Percentiles rank a stretch among this genome's conserved stretches.
Evolutionary conservation across 2,113 vertebrate species (phyloP).

Genomic region (Erythrocebus patas): DNA sequence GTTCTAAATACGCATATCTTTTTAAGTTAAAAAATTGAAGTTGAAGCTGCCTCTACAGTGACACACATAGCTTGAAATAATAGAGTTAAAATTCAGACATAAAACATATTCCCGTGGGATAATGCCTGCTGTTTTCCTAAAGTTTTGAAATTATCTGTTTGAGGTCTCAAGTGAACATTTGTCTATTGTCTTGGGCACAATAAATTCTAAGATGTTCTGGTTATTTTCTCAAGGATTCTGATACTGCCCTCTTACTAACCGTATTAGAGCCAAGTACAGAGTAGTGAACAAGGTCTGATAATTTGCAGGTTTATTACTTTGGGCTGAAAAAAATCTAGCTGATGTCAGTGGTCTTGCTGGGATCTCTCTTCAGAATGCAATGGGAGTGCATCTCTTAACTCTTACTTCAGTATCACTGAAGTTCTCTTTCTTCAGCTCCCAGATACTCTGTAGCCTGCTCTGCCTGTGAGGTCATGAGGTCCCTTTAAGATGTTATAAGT

Average conservation of each 20-base stretch:
- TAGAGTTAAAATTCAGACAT: background rate
- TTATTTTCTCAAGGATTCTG: background rate
- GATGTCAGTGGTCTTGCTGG: background rate
- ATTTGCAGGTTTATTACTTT: background rate
- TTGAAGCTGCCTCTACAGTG: background rate
- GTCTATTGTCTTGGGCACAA: background rate
- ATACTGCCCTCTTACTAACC: background rate
- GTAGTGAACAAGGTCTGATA: no score
- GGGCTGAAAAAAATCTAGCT: background rate
- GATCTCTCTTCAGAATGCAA: no score
- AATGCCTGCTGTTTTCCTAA: background rate
- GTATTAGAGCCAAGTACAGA: background rate
- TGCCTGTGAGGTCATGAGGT: background rate
- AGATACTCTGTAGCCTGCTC: no score
- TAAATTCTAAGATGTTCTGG: background rate
- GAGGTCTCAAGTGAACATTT: background rate
- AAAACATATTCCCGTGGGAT: no score
- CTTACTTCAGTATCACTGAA: background rate
- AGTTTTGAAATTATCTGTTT: background rate
- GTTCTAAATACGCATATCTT: background rate
- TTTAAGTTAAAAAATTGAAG: background rate
- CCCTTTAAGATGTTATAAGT: background rate
- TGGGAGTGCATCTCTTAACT: background rate
- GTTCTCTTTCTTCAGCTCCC: background rate
- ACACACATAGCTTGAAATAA: background rate